Conservation (phyloP, 2,888 invertebrate genomes). For the Nephrotoma flavescens region DNA sequence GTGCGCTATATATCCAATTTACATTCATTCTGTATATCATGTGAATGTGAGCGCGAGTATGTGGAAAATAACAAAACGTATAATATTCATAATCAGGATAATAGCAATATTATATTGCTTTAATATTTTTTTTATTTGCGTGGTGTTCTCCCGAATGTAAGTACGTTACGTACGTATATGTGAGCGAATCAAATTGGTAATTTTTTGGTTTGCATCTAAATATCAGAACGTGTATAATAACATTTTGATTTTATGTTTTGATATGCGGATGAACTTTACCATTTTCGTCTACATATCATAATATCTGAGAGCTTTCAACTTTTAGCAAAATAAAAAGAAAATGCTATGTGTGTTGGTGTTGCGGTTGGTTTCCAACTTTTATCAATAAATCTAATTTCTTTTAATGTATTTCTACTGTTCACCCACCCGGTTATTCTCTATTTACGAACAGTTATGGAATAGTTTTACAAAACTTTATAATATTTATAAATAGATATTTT, state of each 20-base stretch:
- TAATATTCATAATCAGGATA: background rate
- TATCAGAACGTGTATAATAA: background rate
- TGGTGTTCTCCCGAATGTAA: background rate
- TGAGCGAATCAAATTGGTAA: background rate
- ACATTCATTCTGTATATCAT: background rate
- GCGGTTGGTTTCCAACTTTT: background rate
- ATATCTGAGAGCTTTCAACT: background rate
- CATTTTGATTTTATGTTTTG: background rate
- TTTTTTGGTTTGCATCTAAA: background rate
- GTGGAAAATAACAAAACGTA: background rate
- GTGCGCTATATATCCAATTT: background rate
- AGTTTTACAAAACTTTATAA: background rate
- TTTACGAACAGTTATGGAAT: background rate
- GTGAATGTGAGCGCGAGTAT: background rate
- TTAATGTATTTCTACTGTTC: background rate
- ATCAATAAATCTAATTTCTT: background rate
- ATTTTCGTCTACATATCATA: background rate
- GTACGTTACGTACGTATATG: background rate
- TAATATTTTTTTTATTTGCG: background rate
- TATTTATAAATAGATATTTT: background rate
- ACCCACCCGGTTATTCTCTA: background rate
- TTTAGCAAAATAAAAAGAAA: background rate
- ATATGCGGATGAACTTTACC: background rate
- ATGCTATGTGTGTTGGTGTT: background rate
- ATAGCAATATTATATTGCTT: background rate